phyloP scores from a whole-genome alignment of 2,113 vertebrate species.

The Oreochromis spilurus region DNA sequence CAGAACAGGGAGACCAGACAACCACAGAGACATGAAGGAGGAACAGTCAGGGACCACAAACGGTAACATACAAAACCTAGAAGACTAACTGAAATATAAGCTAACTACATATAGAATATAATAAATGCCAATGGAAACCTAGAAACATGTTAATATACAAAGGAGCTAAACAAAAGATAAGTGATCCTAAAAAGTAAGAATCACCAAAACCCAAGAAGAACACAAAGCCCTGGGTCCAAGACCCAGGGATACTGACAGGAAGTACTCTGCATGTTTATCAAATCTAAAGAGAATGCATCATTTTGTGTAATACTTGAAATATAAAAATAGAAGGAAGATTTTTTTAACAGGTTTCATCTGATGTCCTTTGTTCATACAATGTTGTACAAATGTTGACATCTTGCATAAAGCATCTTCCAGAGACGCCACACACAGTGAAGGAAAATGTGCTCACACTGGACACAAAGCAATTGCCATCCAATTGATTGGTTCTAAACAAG shows the following conservation, averaged over 20 bases:
- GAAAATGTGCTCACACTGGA: neutral
- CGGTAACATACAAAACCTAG: neutral
- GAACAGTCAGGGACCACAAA: neutral
- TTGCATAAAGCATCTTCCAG: neutral
- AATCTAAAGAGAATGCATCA: neutral
- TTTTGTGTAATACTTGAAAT: neutral
- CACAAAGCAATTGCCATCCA: neutral
- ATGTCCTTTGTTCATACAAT: neutral
- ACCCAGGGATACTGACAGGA: neutral
- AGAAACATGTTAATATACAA: neutral
- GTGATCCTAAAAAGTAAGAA: neutral
- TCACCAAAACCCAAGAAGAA: neutral
- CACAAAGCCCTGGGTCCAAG: neutral
- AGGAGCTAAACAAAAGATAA: neutral
- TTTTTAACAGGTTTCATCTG: neutral
- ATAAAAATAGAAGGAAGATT: neutral
- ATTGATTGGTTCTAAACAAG: slow-evolving; percentile 1
- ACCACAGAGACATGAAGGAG: neutral
- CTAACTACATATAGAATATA: neutral
- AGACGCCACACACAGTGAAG: neutral
- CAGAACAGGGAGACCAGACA: neutral
- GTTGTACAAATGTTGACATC: neutral
- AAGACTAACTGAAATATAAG: neutral
- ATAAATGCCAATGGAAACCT: neutral
- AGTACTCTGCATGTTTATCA: neutral